Percentiles rank a stretch among this genome's conserved stretches.
Evolutionary conservation across 1,140 invertebrate genomes (phyloP).

Genomic region (Drosophila sp.): DNA sequence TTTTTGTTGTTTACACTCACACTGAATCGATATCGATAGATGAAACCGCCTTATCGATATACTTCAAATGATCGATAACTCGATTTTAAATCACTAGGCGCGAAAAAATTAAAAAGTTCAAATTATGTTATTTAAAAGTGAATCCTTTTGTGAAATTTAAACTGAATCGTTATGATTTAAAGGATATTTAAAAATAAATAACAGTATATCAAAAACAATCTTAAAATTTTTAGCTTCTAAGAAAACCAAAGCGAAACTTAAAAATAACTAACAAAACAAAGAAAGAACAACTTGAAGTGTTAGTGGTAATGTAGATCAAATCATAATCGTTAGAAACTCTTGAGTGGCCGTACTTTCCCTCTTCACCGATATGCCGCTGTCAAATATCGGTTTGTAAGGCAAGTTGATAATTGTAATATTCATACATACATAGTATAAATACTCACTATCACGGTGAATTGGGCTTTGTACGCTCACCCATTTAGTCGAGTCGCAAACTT

Average conservation of each 20-base stretch:
- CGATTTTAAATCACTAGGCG: neutral
- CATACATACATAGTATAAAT: conserved; percentile 13
- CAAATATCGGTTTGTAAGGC: neutral
- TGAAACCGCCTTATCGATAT: neutral
- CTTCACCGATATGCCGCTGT: neutral
- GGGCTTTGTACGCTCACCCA: conserved; percentile 9
- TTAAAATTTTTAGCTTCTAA: too few relatives aligned
- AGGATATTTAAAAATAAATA: too few relatives aligned
- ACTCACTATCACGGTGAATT: conserved; percentile 40
- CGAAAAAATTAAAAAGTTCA: neutral
- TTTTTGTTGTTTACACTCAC: conserved; percentile 40
- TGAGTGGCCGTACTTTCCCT: neutral
- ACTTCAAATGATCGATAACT: neutral
- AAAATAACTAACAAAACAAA: too few relatives aligned
- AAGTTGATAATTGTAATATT: neutral
- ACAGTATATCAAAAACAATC: too few relatives aligned
- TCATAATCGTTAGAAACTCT: neutral
- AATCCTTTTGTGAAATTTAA: too few relatives aligned
- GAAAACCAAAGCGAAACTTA: too few relatives aligned
- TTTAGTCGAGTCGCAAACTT: conserved; percentile 54
- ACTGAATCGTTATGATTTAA: too few relatives aligned
- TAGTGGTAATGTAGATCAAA: too few relatives aligned
- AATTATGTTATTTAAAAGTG: neutral
- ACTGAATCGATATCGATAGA: neutral
- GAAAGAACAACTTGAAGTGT: too few relatives aligned